Base-by-base conservation (phyloP, 1,140 invertebrate genomes). In the Aleiodes sp. region DNA sequence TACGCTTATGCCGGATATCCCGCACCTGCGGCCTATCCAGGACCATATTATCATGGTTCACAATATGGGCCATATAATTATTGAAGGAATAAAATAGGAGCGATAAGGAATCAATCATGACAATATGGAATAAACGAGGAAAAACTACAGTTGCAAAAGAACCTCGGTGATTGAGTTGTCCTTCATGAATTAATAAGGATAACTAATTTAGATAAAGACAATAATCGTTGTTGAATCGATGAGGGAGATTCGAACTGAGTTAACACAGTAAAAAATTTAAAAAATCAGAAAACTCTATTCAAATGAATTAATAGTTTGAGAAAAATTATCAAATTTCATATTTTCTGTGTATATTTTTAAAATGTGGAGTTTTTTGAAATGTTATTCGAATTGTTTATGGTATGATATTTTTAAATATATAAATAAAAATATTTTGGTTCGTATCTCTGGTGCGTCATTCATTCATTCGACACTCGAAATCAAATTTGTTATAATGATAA, bases 21-120 rank as follows among this genome's bases (percentile, higher is more conserved):
- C 31, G 92, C 94, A 39, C 91, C 92, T 7, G 92, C 93, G 68
- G 92, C 93, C 41, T 95, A 95, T 82, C 91, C 94, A 41, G 93
- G 93, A 31, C 93, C 93, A 19, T 95, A 95, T 80, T 95, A 96
- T 79, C 94, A 96, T 82, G 94, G 94, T 75, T 95, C 94, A 16
- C 94, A 96, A 80, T 96, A 97, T 81, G 94, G 93, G n/a, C 94
- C 94, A 9, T 96, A 96, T 87, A 94, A 94, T 85, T 94, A 94
- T 83, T 94, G 90, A 91, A 70, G 12, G 35, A 73, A 72, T 60
- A 71, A 3, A 26, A 14, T 4, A 14, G n/a, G 16, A 52, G n/a
- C n/a, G n/a, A n/a, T n/a, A n/a, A n/a, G n/a, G n/a, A n/a, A n/a
- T n/a, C n/a, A n/a, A n/a, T n/a, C n/a, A n/a, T n/a, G n/a, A n/a